Evolutionary conservation across 2,113 vertebrate genomes (phyloP).

Genomic region (Riparia riparia): DNA sequence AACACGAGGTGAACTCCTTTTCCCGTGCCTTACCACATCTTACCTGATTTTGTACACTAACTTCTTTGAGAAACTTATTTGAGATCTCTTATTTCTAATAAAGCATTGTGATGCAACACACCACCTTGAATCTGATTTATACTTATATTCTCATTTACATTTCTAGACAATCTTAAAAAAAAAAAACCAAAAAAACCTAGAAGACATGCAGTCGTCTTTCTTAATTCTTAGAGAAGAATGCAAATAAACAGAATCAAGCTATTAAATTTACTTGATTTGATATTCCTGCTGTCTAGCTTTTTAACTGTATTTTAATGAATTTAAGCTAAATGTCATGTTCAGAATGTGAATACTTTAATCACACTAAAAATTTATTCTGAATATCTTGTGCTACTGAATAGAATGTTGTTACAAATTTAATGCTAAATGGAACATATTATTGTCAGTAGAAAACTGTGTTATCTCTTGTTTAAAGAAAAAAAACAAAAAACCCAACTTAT

Average conservation of each 20-base stretch:
- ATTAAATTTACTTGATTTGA: slow-evolving; percentile 1
- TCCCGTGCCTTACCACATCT: background rate
- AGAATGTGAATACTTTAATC: slow-evolving; percentile 50
- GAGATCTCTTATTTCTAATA: background rate
- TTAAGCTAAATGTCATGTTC: slow-evolving; percentile 37
- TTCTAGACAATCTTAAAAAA: background rate
- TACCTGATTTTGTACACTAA: background rate
- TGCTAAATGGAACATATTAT: slow-evolving; percentile 27
- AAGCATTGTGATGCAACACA: too few relatives aligned
- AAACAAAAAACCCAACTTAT: background rate
- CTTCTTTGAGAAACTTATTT: background rate
- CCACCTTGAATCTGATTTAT: background rate
- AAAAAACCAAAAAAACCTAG: too few relatives aligned
- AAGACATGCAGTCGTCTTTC: background rate
- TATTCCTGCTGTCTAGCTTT: slow-evolving; percentile 26
- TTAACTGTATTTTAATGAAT: slow-evolving; percentile 63
- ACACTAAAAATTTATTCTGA: slow-evolving; percentile 34
- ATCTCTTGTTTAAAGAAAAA: background rate
- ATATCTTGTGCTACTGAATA: slow-evolving; percentile 34
- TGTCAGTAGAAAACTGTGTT: slow-evolving; percentile 31
- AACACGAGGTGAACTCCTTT: background rate
- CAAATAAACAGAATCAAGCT: slow-evolving; percentile 42
- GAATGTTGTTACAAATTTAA: slow-evolving; percentile 38
- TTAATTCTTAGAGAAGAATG: slow-evolving; percentile 31
- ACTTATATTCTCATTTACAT: background rate